Percentiles rank a stretch among this genome's conserved stretches.
Conservation (phyloP, 2,797 vertebrate species). For the Xenops minutus region DNA sequence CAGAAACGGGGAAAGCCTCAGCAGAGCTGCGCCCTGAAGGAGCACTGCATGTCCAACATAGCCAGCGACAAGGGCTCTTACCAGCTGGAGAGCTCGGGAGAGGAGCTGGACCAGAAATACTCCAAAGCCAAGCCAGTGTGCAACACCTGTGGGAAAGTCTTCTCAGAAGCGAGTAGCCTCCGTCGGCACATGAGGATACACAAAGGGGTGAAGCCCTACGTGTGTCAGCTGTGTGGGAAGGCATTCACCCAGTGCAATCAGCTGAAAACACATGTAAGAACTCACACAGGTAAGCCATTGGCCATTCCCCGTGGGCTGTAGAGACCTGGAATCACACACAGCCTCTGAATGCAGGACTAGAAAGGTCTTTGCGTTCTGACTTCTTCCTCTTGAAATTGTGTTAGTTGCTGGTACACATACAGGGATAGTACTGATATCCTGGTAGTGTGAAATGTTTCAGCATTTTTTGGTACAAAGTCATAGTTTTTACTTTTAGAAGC, state of each 20-base stretch:
- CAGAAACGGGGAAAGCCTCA: slow-evolving; percentile 77
- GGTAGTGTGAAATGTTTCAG: not conserved
- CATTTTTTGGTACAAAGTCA: not conserved
- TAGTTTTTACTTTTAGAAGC: not conserved
- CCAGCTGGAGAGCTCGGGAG: slow-evolving; percentile 63
- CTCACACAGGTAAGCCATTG: slow-evolving; percentile 90
- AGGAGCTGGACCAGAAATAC: slow-evolving; percentile 78
- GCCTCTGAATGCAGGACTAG: not conserved
- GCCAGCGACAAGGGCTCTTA: slow-evolving; percentile 69
- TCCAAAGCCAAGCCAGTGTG: slow-evolving; percentile 85
- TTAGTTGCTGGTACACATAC: accelerated
- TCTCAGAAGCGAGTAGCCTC: slow-evolving; percentile 95
- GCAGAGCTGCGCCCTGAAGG: slow-evolving; percentile 73
- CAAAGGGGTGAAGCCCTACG: slow-evolving; percentile 93
- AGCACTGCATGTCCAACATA: slow-evolving; percentile 77
- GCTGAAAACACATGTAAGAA: slow-evolving; percentile 95
- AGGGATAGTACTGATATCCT: not conserved
- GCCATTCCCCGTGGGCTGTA: not conserved
- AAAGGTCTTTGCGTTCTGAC: not conserved
- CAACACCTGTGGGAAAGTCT: slow-evolving; percentile 88
- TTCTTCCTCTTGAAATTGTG: not conserved
- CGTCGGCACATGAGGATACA: slow-evolving; percentile 96
- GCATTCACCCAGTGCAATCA: slow-evolving; percentile 97
- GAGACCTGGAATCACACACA: not conserved
- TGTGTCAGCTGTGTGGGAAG: slow-evolving; percentile 94